A percentile compares a stretch with the other conserved stretches of the same genome.
phyloP scores from a whole-genome alignment of 2,113 vertebrate species.

The Zosterops pallidus region DNA sequence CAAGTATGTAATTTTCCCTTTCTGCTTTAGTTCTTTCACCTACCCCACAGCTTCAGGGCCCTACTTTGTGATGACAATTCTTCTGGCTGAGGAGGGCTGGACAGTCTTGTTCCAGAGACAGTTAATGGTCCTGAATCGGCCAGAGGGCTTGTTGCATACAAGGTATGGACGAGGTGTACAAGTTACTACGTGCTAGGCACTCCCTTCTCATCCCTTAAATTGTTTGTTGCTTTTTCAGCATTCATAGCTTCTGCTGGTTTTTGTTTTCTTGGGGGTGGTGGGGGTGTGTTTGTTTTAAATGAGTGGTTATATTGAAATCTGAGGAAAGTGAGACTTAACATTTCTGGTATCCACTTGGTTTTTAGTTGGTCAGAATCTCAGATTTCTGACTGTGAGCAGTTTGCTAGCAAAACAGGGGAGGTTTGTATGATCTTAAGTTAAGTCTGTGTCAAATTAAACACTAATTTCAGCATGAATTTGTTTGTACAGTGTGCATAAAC shows the following conservation, averaged over 20 bases:
- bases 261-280: neutral
- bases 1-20: constrained; percentile 66
- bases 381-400: constrained; percentile 20
- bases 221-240: constrained; percentile 44
- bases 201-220: constrained; percentile 31
- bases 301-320: neutral
- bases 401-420: neutral
- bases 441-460: neutral
- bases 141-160: constrained; percentile 72
- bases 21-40: constrained; percentile 71
- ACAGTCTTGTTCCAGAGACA: constrained; percentile 71
- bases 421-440: constrained; percentile 14
- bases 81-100: constrained; percentile 71
- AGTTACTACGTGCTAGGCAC: constrained; percentile 49
- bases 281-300: neutral
- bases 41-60: constrained; percentile 65
- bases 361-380: neutral
- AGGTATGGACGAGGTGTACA: constrained; percentile 53
- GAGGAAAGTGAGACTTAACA: neutral
- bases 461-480: constrained; percentile 34
- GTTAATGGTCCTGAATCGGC: constrained; percentile 67
- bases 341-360: neutral
- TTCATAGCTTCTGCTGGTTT: constrained; percentile 18
- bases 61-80: constrained; percentile 72
- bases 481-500: constrained; percentile 6